Percentiles rank a stretch among this genome's conserved stretches.
These are phyloP conservation scores for Fragum fragum DNA, from an alignment of 2,888 invertebrate species.

Conservation along the genomic window DNA sequence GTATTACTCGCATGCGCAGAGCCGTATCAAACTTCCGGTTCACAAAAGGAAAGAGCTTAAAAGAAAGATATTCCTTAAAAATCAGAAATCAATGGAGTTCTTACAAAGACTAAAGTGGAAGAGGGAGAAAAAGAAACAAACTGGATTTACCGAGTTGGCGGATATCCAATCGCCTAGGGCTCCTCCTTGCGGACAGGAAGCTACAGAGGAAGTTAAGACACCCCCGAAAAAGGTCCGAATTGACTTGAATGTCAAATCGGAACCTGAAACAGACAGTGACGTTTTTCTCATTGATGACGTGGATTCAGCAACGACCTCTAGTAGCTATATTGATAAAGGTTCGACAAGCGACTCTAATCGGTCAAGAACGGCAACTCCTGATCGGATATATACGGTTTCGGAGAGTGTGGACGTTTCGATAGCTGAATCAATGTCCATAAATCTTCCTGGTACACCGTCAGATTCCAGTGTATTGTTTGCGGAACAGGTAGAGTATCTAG, in stretches of 20 bases:
- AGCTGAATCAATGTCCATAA: conserved; percentile 56
- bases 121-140: conserved; percentile 63
- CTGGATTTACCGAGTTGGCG: conserved; percentile 60
- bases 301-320: conserved; percentile 7
- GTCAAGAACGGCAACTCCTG: conserved; percentile 45
- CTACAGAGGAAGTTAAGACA: conserved; percentile 33
- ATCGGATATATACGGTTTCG: conserved; percentile 73
- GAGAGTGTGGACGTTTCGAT: conserved; percentile 67
- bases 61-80: conserved; percentile 77
- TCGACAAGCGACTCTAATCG: conserved; percentile 10
- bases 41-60: conserved; percentile 80
- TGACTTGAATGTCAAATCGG: background rate
- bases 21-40: conserved; percentile 82
- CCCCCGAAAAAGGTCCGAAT: conserved; percentile 27
- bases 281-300: conserved; percentile 25
- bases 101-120: conserved; percentile 76
- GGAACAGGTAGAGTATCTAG: conserved; percentile 46
- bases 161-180: conserved; percentile 66
- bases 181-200: conserved; percentile 67
- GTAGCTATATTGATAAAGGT: conserved; percentile 2
- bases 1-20: conserved; percentile 86
- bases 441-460: conserved; percentile 71
- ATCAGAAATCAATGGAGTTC: conserved; percentile 79
- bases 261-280: conserved; percentile 41
- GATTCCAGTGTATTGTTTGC: conserved; percentile 26